A percentile compares a stretch with the other conserved stretches of the same genome.
Conservation (phyloP, 1,140 invertebrate species). For the Ceratosolen fusciceps region DNA sequence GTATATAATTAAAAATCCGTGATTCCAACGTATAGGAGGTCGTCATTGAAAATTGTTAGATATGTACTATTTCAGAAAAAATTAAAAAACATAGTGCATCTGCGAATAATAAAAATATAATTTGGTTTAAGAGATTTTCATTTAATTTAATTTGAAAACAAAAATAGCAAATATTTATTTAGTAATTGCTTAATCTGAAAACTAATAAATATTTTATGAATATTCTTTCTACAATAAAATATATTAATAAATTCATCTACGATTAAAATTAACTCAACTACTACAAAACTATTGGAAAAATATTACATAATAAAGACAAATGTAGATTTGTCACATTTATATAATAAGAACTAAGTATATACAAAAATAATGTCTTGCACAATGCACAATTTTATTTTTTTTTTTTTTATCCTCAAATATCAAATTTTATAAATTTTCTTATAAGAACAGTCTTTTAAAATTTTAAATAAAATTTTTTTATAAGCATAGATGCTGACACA, state of each 20-base stretch:
- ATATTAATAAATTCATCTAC: slow-evolving; percentile 4
- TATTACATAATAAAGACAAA: background rate
- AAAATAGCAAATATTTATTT: background rate
- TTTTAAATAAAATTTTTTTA: background rate
- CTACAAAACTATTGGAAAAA: slow-evolving; percentile 7
- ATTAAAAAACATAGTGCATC: background rate
- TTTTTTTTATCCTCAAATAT: slow-evolving; percentile 42
- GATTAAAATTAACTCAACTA: background rate
- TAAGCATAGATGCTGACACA: background rate
- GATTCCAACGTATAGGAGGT: slow-evolving; percentile 47
- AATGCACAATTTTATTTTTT: slow-evolving; percentile 41
- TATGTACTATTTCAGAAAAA: background rate
- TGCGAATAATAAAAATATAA: background rate
- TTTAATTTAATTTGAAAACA: background rate
- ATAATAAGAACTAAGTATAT: slow-evolving; percentile 56
- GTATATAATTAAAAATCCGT: slow-evolving; percentile 58
- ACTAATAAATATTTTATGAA: background rate
- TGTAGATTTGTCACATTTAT: slow-evolving; percentile 53
- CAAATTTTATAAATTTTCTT: background rate
- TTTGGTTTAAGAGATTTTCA: background rate
- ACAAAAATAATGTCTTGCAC: slow-evolving; percentile 37
- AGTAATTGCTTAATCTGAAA: background rate
- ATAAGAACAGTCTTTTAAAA: background rate
- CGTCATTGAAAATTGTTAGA: background rate
- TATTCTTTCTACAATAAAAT: background rate